These are phyloP conservation scores for Tetragonula clypearis DNA, from an alignment of 1,140 invertebrate genomes.

Conservation along the genomic window DNA sequence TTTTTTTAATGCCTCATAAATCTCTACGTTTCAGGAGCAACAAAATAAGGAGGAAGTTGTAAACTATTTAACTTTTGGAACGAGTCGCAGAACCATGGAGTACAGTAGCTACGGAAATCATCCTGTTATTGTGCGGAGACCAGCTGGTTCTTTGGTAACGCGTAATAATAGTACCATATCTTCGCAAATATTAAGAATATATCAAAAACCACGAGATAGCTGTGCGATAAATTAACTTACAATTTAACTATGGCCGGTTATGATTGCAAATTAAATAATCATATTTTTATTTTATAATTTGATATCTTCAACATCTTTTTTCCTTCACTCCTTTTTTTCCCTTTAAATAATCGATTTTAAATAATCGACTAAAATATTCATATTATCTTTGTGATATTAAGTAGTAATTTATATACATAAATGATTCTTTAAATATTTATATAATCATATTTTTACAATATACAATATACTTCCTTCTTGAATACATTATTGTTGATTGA, in stretches of 20 bases:
- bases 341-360: neutral
- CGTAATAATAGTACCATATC: conserved; percentile 34
- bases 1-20: neutral
- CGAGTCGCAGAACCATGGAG: conserved; percentile 75
- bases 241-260: neutral
- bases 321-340: neutral
- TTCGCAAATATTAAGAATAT: conserved; percentile 63
- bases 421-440: conserved; percentile 36
- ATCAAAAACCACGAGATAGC: conserved; percentile 66
- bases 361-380: neutral
- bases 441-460: conserved; percentile 43
- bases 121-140: conserved; percentile 76
- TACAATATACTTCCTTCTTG: conserved; percentile 23
- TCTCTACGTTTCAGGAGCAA: conserved; percentile 70
- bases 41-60: conserved; percentile 61
- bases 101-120: conserved; percentile 81
- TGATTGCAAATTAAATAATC: conserved; percentile 13
- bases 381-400: neutral
- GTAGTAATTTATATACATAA: conserved; percentile 14
- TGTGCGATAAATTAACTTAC: conserved; percentile 67
- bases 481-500: conserved; percentile 1
- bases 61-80: conserved; percentile 78
- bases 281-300: neutral
- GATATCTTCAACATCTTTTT: neutral
- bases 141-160: conserved; percentile 40